A percentile compares a stretch with the other conserved stretches of the same genome.
phyloP scores from a whole-genome alignment of 2,113 vertebrate genomes.

The Siniperca knerii region DNA sequence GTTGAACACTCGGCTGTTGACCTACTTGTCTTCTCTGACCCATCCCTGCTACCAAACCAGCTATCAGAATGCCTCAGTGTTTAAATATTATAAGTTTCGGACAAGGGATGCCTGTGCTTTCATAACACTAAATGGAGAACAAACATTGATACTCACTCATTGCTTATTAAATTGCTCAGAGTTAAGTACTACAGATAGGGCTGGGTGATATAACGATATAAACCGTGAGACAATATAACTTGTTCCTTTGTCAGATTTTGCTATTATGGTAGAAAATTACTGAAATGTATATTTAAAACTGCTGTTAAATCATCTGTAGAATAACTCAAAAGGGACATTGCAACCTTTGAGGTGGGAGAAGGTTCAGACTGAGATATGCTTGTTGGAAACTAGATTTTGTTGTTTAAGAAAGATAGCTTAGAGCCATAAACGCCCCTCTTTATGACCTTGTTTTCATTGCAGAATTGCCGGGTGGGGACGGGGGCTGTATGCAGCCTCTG shows the following conservation, averaged over 20 bases:
- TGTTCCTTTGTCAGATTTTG: background rate
- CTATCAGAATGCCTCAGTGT: background rate
- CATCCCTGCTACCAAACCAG: background rate
- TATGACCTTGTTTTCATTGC: background rate
- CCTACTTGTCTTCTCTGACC: conserved; percentile 2
- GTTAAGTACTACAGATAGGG: background rate
- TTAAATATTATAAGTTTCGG: background rate
- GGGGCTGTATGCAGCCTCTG: background rate
- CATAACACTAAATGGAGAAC: background rate
- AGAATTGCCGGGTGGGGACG: background rate
- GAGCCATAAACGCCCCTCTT: background rate
- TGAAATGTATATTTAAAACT: background rate
- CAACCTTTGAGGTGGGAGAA: background rate
- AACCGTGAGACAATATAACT: background rate
- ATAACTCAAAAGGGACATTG: too few species aligned
- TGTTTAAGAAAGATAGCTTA: background rate
- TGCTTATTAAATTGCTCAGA: background rate
- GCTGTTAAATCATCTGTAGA: background rate
- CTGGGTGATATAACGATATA: background rate
- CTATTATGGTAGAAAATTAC: background rate
- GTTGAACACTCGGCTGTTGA: background rate
- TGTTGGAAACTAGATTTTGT: background rate
- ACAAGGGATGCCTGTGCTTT: background rate
- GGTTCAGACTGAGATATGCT: background rate
- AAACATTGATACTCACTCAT: background rate